Conservation (phyloP, 2,888 invertebrate species). For the Aromia moschata region DNA sequence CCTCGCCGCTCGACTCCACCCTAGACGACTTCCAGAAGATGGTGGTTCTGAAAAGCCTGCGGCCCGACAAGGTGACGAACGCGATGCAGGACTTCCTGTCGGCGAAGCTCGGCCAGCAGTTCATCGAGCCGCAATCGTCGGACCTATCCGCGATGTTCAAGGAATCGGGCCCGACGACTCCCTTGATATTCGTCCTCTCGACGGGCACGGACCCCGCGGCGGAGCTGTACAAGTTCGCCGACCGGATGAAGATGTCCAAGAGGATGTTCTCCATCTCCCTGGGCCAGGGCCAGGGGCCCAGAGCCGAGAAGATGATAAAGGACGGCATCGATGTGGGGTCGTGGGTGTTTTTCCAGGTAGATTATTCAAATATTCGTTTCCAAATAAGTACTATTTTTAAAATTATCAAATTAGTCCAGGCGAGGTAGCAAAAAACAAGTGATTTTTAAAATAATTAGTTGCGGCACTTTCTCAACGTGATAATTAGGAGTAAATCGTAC, state of each 20-base stretch:
- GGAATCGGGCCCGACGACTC: slow-evolving; percentile 80
- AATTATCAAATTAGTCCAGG: too few relatives aligned
- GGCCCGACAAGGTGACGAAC: slow-evolving; percentile 85
- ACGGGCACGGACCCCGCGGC: slow-evolving; percentile 91
- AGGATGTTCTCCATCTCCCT: slow-evolving; percentile 85
- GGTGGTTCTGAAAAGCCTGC: slow-evolving; percentile 78
- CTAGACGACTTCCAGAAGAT: slow-evolving; percentile 80
- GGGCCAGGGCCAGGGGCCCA: slow-evolving; percentile 89
- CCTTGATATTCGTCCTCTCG: slow-evolving; percentile 88
- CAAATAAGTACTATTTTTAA: too few relatives aligned
- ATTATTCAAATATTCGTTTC: too few relatives aligned
- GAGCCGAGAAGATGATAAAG: slow-evolving; percentile 80
- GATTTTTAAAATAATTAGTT: too few relatives aligned
- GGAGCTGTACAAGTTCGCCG: slow-evolving; percentile 84
- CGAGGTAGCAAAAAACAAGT: too few relatives aligned
- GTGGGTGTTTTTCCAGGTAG: slow-evolving; percentile 88
- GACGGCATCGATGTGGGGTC: slow-evolving; percentile 79
- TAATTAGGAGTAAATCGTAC: too few relatives aligned
- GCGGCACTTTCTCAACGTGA: too few relatives aligned
- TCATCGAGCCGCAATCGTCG: slow-evolving; percentile 87
- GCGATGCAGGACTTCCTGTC: slow-evolving; percentile 82
- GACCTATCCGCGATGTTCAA: slow-evolving; percentile 83
- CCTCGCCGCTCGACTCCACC: slow-evolving; percentile 71
- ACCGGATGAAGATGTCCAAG: slow-evolving; percentile 78
- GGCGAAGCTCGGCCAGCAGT: slow-evolving; percentile 76